Evolutionary conservation across 2,888 invertebrate species (phyloP).

Genomic region (Tipula vernalis): DNA sequence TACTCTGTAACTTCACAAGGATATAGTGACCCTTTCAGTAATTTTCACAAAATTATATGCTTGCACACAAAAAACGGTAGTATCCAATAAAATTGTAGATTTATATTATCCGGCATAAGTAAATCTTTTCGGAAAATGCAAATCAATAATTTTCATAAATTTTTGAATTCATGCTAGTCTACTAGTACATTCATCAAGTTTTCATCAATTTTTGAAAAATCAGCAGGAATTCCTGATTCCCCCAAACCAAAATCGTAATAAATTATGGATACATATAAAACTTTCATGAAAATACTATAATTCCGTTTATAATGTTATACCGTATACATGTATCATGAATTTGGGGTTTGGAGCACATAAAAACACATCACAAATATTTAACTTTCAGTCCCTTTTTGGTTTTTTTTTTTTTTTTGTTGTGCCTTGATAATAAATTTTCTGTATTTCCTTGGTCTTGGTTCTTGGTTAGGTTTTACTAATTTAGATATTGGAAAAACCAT

Average conservation of each 20-base stretch:
- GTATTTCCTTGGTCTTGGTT: not conserved
- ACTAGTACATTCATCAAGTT: not conserved
- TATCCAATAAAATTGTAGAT: no score
- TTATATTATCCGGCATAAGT: no score
- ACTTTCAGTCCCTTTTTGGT: not conserved
- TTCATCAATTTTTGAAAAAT: not conserved
- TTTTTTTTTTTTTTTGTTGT: not conserved
- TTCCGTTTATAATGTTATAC: not conserved
- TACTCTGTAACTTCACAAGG: no score
- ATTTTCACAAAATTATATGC: no score
- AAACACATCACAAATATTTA: not conserved
- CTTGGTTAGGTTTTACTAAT: not conserved
- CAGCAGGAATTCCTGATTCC: not conserved
- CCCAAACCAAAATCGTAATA: not conserved
- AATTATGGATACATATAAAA: not conserved
- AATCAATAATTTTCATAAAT: not conserved
- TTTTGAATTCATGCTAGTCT: not conserved
- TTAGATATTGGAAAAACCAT: not conserved
- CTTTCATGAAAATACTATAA: not conserved
- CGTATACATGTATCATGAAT: not conserved
- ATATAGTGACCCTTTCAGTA: no score
- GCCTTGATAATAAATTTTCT: not conserved
- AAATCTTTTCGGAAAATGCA: not conserved
- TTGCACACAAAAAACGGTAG: no score
- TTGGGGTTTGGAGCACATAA: not conserved